Percentiles rank a stretch among this genome's conserved stretches.
Evolutionary conservation across 2,888 invertebrate species (phyloP).

Genomic region (Xiphydria camelus): DNA sequence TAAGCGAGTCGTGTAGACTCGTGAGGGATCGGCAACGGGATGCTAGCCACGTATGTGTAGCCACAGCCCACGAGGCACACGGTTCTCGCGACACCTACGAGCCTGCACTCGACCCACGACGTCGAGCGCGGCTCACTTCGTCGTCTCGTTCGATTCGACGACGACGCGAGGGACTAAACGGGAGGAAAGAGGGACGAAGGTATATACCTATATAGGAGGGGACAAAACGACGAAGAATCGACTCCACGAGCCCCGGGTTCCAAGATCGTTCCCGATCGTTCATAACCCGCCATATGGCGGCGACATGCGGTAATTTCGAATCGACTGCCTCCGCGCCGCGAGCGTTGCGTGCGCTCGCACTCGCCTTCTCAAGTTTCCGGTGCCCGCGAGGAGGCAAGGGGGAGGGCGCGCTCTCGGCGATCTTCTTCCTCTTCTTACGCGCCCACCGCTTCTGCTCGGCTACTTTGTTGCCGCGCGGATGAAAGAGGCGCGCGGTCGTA

Average conservation of each 20-base stretch:
- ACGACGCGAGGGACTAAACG: too few relatives aligned
- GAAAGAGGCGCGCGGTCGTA: too few relatives aligned
- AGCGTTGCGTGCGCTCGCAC: slow-evolving; percentile 1
- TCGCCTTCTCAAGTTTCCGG: slow-evolving; percentile 6
- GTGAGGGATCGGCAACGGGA: slow-evolving; percentile 26
- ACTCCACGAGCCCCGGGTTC: not conserved
- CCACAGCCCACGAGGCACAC: not conserved
- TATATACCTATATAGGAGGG: not conserved
- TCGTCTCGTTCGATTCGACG: too few relatives aligned
- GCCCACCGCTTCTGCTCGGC: too few relatives aligned
- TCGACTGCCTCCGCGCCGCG: not conserved
- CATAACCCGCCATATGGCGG: slow-evolving; percentile 25
- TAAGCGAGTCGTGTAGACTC: slow-evolving; percentile 33
- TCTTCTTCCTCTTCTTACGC: too few relatives aligned
- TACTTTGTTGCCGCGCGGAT: too few relatives aligned
- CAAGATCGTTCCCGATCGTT: not conserved
- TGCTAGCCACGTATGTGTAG: slow-evolving; percentile 30
- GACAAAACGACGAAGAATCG: not conserved
- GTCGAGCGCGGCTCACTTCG: too few relatives aligned
- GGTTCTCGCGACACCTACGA: too few relatives aligned
- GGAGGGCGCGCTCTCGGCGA: too few relatives aligned
- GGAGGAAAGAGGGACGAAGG: not conserved
- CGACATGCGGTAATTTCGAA: slow-evolving; percentile 26
- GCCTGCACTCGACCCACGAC: too few relatives aligned
- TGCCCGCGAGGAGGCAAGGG: slow-evolving; percentile 18